These are phyloP conservation scores for Ischnus inquisitorius DNA, from an alignment of 2,888 invertebrate genomes.

Conservation along the genomic window DNA sequence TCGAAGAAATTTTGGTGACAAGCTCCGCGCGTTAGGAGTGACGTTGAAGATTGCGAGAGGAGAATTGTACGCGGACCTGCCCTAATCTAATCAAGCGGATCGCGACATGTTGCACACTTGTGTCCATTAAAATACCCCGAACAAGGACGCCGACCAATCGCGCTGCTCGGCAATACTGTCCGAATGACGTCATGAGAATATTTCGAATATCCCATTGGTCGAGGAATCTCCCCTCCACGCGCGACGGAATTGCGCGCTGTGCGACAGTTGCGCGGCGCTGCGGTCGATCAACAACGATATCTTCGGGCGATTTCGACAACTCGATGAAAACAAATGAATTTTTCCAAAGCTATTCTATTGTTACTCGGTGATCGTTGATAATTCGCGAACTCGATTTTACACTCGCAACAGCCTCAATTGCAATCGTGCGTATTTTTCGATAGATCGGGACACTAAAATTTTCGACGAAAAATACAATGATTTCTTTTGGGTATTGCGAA, in stretches of 20 bases:
- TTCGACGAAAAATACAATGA: not conserved
- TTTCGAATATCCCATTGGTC: slow-evolving; percentile 66
- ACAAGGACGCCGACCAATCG: slow-evolving; percentile 46
- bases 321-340: not conserved
- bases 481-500: not conserved
- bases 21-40: not conserved
- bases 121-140: slow-evolving; percentile 69
- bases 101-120: slow-evolving; percentile 79
- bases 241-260: not conserved
- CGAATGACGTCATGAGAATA: slow-evolving; percentile 69
- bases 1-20: slow-evolving; percentile 13
- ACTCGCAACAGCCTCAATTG: not conserved
- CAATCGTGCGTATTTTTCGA: not conserved
- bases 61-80: slow-evolving; percentile 69
- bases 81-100: slow-evolving; percentile 77
- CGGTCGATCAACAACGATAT: slow-evolving; percentile 14
- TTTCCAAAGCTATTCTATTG: not conserved
- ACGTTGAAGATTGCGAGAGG: slow-evolving; percentile 24
- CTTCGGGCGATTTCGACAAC: not conserved
- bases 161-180: slow-evolving; percentile 62
- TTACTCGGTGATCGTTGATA: not conserved
- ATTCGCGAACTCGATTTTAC: not conserved
- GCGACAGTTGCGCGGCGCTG: slow-evolving; percentile 46
- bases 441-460: not conserved
- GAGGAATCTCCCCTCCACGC: not conserved